phyloP scores from a whole-genome alignment of 2,797 vertebrate species.

The Morelia viridis region DNA sequence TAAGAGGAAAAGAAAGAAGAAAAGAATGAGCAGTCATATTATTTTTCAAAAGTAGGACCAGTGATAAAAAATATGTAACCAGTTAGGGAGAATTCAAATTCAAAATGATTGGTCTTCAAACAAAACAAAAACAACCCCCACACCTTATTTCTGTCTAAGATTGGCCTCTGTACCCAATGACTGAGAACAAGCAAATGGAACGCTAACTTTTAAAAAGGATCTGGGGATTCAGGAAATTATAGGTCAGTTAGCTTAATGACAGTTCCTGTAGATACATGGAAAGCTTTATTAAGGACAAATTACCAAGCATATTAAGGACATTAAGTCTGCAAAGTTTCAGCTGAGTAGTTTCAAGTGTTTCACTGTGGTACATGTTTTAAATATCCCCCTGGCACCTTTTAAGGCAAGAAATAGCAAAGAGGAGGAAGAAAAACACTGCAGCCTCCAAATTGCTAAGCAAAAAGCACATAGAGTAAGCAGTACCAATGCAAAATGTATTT shows the following conservation, averaged over 20 bases:
- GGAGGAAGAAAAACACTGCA: not conserved
- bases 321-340: not conserved
- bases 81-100: not conserved
- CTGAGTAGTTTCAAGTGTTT: not conserved
- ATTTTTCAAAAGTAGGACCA: not conserved
- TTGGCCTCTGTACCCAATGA: not conserved
- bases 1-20: not conserved
- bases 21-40: not conserved
- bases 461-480: not conserved
- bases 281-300: not conserved
- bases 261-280: not conserved
- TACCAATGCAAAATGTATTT: not conserved
- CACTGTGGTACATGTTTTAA: not conserved
- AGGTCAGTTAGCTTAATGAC: not conserved
- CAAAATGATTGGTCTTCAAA: not conserved
- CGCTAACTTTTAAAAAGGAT: not conserved
- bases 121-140: not conserved
- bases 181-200: not conserved
- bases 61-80: not conserved
- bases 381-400: not conserved
- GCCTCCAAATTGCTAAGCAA: not conserved
- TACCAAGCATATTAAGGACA: not conserved
- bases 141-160: not conserved
- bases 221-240: not conserved
- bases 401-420: not conserved